Evolutionary conservation across 2,113 vertebrate species (phyloP).

Genomic region (Saccopteryx bilineata): DNA sequence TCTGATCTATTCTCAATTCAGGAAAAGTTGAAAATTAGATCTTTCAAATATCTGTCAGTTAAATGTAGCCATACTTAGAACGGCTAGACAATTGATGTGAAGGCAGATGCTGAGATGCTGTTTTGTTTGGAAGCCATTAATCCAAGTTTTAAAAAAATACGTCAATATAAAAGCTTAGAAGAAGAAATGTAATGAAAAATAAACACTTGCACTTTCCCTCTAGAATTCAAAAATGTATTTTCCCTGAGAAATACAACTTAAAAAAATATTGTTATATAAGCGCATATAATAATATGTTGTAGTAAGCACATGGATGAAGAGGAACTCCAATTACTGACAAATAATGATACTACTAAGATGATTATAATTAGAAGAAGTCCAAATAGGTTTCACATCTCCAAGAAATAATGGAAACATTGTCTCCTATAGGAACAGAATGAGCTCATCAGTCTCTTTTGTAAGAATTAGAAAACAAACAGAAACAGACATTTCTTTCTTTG

Average conservation of each 20-base stretch:
- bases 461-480: background rate
- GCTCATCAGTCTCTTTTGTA: background rate
- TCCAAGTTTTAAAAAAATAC: background rate
- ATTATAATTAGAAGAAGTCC: background rate
- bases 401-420: background rate
- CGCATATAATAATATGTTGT: background rate
- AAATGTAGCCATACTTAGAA: conserved; percentile 26
- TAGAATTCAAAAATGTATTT: background rate
- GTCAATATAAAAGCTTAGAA: background rate
- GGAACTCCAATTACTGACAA: background rate
- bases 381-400: background rate
- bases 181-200: conserved; percentile 46
- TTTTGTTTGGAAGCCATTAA: conserved; percentile 34
- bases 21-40: conserved; percentile 22
- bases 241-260: background rate
- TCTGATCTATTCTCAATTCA: conserved; percentile 36
- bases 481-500: background rate
- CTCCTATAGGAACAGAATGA: background rate
- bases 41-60: background rate
- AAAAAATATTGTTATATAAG: background rate
- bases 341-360: background rate
- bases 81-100: background rate
- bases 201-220: background rate
- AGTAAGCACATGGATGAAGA: background rate
- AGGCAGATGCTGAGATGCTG: background rate